Evolutionary conservation across 2,888 invertebrate genomes (phyloP).

Genomic region (Trichopoda pennipes): DNA sequence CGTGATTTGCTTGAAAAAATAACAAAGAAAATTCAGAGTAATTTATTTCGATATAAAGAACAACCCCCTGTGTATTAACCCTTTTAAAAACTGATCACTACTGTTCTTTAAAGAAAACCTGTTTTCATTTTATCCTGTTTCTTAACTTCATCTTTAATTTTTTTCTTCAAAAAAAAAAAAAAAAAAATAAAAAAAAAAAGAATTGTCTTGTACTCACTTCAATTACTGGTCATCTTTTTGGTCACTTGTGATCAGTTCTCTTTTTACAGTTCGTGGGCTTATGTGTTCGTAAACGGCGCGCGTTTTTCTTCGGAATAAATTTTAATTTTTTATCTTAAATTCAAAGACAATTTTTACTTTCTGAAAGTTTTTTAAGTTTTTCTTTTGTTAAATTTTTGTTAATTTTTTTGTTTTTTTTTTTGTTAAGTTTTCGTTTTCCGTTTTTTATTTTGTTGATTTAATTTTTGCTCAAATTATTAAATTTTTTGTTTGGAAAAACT

Average conservation of each 20-base stretch:
- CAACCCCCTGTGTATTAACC: conserved; percentile 49
- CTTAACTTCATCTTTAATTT: conserved; percentile 37
- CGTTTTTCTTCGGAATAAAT: background rate
- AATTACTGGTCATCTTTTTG: conserved; percentile 55
- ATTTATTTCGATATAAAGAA: background rate
- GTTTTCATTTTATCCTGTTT: conserved; percentile 44
- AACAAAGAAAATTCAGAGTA: too few relatives aligned
- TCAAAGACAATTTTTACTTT: conserved; percentile 22
- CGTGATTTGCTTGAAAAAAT: conserved; percentile 40
- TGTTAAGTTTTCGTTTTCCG: conserved; percentile 66
- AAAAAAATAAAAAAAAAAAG: background rate
- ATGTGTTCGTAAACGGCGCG: conserved; percentile 56
- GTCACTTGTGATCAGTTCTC: conserved; percentile 66
- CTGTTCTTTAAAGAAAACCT: background rate
- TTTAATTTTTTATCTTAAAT: conserved; percentile 1
- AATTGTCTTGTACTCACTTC: conserved; percentile 18
- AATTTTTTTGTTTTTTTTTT: conserved; percentile 62
- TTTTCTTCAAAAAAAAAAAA: too few relatives aligned
- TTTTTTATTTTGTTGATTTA: conserved; percentile 34
- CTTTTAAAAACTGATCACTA: conserved; percentile 20
- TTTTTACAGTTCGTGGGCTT: conserved; percentile 59
- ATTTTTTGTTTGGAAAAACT: conserved; percentile 25
- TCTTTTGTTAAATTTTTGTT: conserved; percentile 44
- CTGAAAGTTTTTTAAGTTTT: background rate
- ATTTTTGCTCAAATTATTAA: conserved; percentile 3